Base-by-base conservation (phyloP, 2,797 vertebrate species). In the Pipistrellus pygmaeus region DNA sequence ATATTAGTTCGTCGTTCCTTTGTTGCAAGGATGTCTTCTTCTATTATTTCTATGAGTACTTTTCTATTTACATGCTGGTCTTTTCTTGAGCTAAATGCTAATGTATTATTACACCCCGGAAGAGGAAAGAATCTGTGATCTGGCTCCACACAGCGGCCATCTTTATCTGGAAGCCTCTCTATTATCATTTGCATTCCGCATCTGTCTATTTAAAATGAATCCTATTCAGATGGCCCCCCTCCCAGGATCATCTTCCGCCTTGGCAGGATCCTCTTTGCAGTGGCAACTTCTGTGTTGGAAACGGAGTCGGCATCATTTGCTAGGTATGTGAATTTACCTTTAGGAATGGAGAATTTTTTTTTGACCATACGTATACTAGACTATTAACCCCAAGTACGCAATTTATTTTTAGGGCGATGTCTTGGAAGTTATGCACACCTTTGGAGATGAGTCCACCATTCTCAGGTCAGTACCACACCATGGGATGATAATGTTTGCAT, bases 251-350 rank as follows among this genome's bases (percentile, higher is more conserved):
- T 18, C 73, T 55, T 44, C 72, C 12, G 0, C 41, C 69, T 20
- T 41, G 38, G n/a, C 87, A 94, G 68, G 91, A 38, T 14, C 13
- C 23, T 69, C 55, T 4, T 6, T 14, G 3, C 57, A 12, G 15
- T 27, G 11, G 48, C 76, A 12, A 1, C 77, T 53, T 85, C 92
- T 12, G 9, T 51, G 55, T 25, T 3, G 11, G 77, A n/a, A 7
- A 0, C 2, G n/a, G 82, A 21, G 18, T 23, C 35, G 0, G n/a
- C 6, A 3, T 80, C 18, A 0, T 32, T 32, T 1, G 9, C 20
- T 21, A 82, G 95, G 92, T 95, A 88, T 4, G 95, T 90, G 57
- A 41, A 35, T 64, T 87, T 30, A 17, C 44, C 32, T 21, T 62
- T 41, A 69, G 12, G 51, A n/a, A 1, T 0, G 13, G 80, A 71